Percentiles rank a stretch among this genome's conserved stretches.
Evolutionary conservation across 1,140 invertebrate genomes (phyloP).

Genomic region (Acromyrmex heyeri): DNA sequence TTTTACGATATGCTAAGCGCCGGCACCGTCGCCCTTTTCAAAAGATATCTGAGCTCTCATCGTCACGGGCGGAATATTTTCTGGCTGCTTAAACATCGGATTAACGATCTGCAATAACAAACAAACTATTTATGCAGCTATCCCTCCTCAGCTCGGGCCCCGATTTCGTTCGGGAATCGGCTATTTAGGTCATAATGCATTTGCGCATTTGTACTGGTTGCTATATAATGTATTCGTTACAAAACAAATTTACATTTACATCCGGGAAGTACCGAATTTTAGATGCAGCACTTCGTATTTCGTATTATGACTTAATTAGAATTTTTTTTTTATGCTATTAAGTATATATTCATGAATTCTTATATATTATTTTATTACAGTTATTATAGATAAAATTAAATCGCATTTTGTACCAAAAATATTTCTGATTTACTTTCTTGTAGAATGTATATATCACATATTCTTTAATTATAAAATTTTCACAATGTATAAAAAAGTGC

Average conservation of each 20-base stretch:
- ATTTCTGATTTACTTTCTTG: neutral
- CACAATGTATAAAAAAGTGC: no score
- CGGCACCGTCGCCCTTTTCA: slow-evolving; percentile 66
- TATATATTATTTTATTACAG: neutral
- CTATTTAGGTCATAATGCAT: slow-evolving; percentile 13
- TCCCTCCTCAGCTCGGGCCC: neutral
- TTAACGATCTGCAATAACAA: slow-evolving; percentile 73
- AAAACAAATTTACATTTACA: neutral
- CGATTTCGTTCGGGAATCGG: slow-evolving; percentile 1
- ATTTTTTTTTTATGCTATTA: neutral
- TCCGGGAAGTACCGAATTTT: neutral
- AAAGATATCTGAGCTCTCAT: slow-evolving; percentile 77
- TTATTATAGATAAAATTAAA: neutral
- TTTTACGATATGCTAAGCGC: slow-evolving; percentile 83
- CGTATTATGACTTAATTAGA: neutral
- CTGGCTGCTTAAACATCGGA: slow-evolving; percentile 74
- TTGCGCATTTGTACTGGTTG: neutral
- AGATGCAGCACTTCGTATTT: neutral
- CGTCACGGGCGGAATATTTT: slow-evolving; percentile 74
- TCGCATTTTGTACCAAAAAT: neutral
- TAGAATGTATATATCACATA: neutral
- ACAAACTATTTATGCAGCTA: slow-evolving; percentile 68
- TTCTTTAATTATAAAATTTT: neutral
- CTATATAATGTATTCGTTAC: neutral
- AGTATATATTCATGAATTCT: neutral